Base-by-base conservation (phyloP, 30 jellyfish, hydroid and myxozoan genomes). In the Chrysaora quinquecirrha region DNA sequence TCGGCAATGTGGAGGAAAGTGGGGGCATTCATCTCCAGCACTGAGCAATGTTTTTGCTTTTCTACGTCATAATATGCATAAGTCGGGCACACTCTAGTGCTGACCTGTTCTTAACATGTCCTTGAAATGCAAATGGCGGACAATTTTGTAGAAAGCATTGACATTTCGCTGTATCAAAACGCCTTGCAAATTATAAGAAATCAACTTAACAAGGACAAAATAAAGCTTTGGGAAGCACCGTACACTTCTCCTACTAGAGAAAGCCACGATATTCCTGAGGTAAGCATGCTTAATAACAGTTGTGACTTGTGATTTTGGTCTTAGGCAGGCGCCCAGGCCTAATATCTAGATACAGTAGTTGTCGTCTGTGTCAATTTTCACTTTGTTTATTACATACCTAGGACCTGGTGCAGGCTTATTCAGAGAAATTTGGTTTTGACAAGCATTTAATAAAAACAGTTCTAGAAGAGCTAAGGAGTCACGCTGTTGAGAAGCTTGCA, bases 161-260 rank as follows among this genome's bases (percentile, higher is more conserved):
- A 43, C 58, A 6, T 9, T 43, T 9, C 58, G 9, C 16, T 43
- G 12, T 43, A 6, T 43, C 58, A 43, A 43, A 43, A 43, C 16
- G 16, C 58, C 58, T 43, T 43, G 58, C 58, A 6, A 16, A 70
- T 34, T 12, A 54, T 70, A 12, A 48, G 82, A 11, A 28, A 66
- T 6, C 23, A 70, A 34, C 60, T 70, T 12, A 70, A 70, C 32
- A 70, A 70, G 23, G 82, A 70, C 2, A 70, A 30, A 0, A 30
- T 70, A 23, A 70, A 70, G 60, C 19, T 70, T 0, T 70, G 82
- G 82, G 64, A 27, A 20, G 68, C 82, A 70, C 82, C 82, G 19
- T 70, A 25, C 19, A 34, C 67, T 1, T 25, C 0, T 43, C 12
- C 58, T 43, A 16, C 58, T 43, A 16, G 58, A 6, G 58, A 43